Evolutionary conservation across 2,888 invertebrate species (phyloP).

Genomic region (Lycophotia porphyrea): DNA sequence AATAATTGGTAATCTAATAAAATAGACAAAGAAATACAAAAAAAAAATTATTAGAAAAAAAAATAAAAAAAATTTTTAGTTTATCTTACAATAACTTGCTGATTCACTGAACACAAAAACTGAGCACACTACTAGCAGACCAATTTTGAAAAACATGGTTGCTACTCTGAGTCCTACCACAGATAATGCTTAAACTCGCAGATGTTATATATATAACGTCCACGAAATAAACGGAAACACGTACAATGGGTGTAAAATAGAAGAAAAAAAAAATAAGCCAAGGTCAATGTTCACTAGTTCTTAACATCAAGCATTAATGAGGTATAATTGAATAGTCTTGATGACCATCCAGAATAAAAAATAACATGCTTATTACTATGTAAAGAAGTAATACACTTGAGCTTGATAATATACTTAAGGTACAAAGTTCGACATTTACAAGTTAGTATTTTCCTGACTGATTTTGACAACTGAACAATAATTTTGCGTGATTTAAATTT

Average conservation of each 20-base stretch:
- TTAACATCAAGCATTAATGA: constrained; percentile 16
- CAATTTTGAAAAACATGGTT: constrained; percentile 48
- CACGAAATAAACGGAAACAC: constrained; percentile 19
- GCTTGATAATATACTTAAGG: neutral
- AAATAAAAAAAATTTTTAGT: no score
- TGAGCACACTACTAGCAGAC: constrained; percentile 31
- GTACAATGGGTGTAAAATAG: neutral
- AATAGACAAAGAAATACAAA: neutral
- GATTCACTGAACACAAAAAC: constrained; percentile 48
- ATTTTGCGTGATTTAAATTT: neutral
- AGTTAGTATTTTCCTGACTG: neutral
- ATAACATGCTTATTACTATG: constrained; percentile 1
- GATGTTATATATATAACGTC: constrained; percentile 39
- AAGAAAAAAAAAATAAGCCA: constrained; percentile 31
- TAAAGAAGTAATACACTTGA: neutral
- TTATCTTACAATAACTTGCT: constrained; percentile 47
- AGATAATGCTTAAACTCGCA: constrained; percentile 25
- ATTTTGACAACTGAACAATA: neutral
- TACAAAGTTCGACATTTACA: neutral
- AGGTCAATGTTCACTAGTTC: constrained; percentile 21
- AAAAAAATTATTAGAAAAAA: neutral
- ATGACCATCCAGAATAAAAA: constrained; percentile 1
- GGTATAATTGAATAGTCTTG: constrained; percentile 26
- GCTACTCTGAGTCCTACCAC: neutral
- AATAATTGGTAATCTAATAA: neutral